Evolutionary conservation across 2,888 invertebrate species (phyloP), one percentile per base, ranked within the genome.

Genomic region (Oscheius myriophilus): DNA sequence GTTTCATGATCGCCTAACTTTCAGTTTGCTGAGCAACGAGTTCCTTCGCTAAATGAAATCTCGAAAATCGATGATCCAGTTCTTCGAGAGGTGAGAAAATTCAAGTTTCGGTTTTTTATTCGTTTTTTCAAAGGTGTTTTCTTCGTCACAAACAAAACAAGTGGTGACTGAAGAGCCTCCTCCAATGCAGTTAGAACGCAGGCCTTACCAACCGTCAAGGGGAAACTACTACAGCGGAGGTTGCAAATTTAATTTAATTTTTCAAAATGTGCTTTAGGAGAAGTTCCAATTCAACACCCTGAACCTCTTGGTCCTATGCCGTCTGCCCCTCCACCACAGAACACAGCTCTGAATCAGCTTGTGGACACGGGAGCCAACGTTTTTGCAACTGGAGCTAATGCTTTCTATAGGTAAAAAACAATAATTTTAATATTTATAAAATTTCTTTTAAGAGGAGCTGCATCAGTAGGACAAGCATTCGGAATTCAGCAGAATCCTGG

Each of bases 361-460:
- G 77, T 72, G 6, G 73, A 69, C 33, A 72, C 72, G 18, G 77
- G 77, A 53, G 77, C 77, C 0, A 75, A 77, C 53, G 75, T 75
- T 1, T 68, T 77, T n/a, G 75, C 77, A 0, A 75, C 73, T 14
- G 77, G 77, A 16, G 77, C 77, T 0, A 72, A 69, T 23, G 77
- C 75, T 39, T 75, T 77, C 51, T 77, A 77, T 52, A 69, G 74
- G 76, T 74, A 16, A 21, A 52, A n/a, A n/a, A 61, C n/a, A 26
- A 3, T 16, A 39, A 21, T 16, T 25, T 18, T 41, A 42, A 52
- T 39, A 63, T 18, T 7, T 58, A 16, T 41, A 16, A 33, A 42
- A 2, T 9, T 25, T 16, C 43, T 23, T 59, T 76, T 57, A 69
- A 77, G 76, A 67, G 77, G 77, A 4, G 77, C 77, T 9, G 75